Conservation (phyloP, 2,797 vertebrate genomes). For the Poeciliopsis infans region DNA sequence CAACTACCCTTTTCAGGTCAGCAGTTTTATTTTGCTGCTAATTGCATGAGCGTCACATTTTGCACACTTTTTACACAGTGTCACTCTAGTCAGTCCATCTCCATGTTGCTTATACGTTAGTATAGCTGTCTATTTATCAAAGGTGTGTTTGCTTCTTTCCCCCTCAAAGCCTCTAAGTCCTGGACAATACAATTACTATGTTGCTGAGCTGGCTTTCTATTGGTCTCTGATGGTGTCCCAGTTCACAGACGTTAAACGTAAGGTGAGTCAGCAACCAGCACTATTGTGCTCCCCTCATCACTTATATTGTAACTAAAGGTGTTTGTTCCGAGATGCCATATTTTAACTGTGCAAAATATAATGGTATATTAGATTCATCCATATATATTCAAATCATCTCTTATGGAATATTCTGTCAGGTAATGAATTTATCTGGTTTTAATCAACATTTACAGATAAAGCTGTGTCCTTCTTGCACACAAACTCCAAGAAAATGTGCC, state of each 20-base stretch:
- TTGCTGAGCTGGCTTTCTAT: conserved; percentile 93
- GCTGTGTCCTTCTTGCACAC: neutral
- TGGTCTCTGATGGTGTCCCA: conserved; percentile 98
- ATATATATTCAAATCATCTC: neutral
- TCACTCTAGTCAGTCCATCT: neutral
- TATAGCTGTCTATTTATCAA: conserved; percentile 30
- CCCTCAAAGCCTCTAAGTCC: conserved; percentile 84
- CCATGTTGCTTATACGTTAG: neutral
- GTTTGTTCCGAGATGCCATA: neutral
- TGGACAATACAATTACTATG: conserved; percentile 90
- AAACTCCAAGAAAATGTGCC: neutral
- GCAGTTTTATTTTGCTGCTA: conserved; percentile 4
- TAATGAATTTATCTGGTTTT: neutral
- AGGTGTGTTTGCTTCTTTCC: conserved; percentile 48
- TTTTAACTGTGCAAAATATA: neutral
- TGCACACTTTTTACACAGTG: neutral
- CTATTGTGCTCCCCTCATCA: conserved; percentile 1
- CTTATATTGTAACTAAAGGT: neutral
- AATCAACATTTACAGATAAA: neutral
- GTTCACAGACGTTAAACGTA: conserved; percentile 96
- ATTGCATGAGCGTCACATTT: neutral
- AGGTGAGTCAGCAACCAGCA: conserved; percentile 83
- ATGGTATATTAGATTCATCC: neutral
- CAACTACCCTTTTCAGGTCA: conserved; percentile 78
- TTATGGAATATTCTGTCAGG: neutral